These are phyloP conservation scores for Drosophila nr. perissopoda DNA, from an alignment of 2,888 invertebrate genomes.

Conservation along the genomic window DNA sequence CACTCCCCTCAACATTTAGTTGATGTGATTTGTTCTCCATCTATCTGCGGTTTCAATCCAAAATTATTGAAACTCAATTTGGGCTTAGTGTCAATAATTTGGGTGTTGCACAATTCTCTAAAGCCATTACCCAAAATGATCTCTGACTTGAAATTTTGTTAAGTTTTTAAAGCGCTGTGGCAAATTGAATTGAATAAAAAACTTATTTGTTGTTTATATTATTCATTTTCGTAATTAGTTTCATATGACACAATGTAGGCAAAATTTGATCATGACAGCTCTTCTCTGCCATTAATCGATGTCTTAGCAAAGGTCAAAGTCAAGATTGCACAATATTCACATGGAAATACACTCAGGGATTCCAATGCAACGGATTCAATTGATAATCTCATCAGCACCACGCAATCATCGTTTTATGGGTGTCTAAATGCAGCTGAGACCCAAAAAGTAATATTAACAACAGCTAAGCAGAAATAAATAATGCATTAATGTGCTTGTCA, in stretches of 20 bases:
- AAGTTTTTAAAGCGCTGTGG: background rate
- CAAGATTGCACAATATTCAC: constrained; percentile 37
- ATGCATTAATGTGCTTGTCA: background rate
- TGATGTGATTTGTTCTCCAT: constrained; percentile 39
- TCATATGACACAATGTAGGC: background rate
- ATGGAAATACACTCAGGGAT: background rate
- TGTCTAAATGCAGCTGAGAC: constrained; percentile 56
- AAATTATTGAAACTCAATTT: constrained; percentile 45
- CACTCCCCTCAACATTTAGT: constrained; percentile 24
- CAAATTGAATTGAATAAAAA: background rate
- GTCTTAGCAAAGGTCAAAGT: constrained; percentile 65
- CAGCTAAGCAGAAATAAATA: background rate
- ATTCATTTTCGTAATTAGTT: background rate
- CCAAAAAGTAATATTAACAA: constrained; percentile 23
- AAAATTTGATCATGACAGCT: background rate
- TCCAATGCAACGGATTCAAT: constrained; percentile 29
- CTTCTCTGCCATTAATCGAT: constrained; percentile 49
- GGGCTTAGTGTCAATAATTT: constrained; percentile 15
- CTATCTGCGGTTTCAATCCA: constrained; percentile 1
- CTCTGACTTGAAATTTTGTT: background rate
- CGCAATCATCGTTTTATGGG: constrained; percentile 49
- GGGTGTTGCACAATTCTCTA: background rate
- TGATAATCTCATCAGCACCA: constrained; percentile 24
- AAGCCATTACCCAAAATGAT: background rate
- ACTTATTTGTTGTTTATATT: background rate